Base-by-base conservation (phyloP, 2,888 invertebrate species). In the Criorhina ranunculi region DNA sequence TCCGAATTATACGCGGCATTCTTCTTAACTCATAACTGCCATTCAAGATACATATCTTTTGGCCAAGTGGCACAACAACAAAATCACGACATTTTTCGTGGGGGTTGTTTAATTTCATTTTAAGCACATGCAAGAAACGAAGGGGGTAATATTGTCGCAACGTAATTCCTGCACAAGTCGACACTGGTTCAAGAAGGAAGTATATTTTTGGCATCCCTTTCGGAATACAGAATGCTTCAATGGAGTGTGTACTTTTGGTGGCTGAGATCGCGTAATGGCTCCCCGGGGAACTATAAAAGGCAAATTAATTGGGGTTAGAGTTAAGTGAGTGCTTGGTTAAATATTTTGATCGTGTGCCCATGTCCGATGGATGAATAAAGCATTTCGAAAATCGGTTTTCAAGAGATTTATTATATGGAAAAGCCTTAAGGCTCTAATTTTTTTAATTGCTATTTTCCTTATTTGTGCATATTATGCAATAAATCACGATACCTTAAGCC, bases 291-390 rank as follows among this genome's bases (percentile, higher is more conserved):
- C 91, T 89, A 91, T 91, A 91, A 90, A 91, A 90, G 89, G 89
- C 90, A 89, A 90, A 91, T 91, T 91, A 91, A 91, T 91, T 91
- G 90, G 89, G 90, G 90, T 90, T 89, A 88, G 90, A 86, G 88
- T 89, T 89, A 89, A 90, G 89, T 89, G 90, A 88, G 88, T 85
- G 64, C 44, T 70, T 70, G 80, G 75, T 53, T 85, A 75, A 80
- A 75, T 85, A 76, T 85, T 76, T 85, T 85, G 80, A 85, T 85
- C 80, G 49, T 59, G 70, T 57, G 44, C n/a, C 44, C 59, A 59
- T 80, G 29, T 42, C 59, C 35, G 69, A 11, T 40, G 57, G 62
- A 69, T 75, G 53, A 67, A 51, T 78, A 15, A 70, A 60, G 59
- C 40, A 67, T 82, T 78, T 73, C 33, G 6, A 24, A 72, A 72